Percentiles rank a stretch among this genome's conserved stretches.
phyloP scores from a whole-genome alignment of 2,888 invertebrate genomes.

The Drosophila longiperda region DNA sequence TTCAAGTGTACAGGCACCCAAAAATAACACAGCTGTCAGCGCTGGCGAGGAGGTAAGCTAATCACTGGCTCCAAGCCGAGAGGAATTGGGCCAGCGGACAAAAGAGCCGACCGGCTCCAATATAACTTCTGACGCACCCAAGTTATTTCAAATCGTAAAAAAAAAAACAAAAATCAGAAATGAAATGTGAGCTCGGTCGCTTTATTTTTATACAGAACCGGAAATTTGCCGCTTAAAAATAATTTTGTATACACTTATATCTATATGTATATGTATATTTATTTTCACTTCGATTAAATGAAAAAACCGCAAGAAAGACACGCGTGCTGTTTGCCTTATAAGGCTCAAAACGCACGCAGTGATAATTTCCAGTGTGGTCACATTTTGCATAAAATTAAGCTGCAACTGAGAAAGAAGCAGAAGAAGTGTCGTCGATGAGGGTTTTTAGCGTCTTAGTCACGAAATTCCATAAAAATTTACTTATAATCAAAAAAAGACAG shows the following conservation, averaged over 20 bases:
- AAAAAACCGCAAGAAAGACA: slow-evolving; percentile 68
- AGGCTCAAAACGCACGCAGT: slow-evolving; percentile 56
- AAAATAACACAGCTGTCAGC: slow-evolving; percentile 69
- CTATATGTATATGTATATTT: slow-evolving; percentile 14
- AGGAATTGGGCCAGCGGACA: slow-evolving; percentile 52
- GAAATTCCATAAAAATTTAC: slow-evolving; percentile 57
- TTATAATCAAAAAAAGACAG: slow-evolving; percentile 42
- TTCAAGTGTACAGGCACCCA: slow-evolving; percentile 49
- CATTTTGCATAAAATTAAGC: slow-evolving; percentile 71
- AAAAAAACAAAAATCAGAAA: neutral
- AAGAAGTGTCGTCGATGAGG: slow-evolving; percentile 35
- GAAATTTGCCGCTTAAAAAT: slow-evolving; percentile 66
- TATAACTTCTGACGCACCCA: slow-evolving; percentile 46
- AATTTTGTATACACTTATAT: slow-evolving; percentile 1
- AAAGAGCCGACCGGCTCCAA: slow-evolving; percentile 30
- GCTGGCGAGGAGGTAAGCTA: slow-evolving; percentile 64
- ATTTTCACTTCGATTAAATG: slow-evolving; percentile 79
- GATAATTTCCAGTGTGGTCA: slow-evolving; percentile 27
- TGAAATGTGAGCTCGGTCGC: slow-evolving; percentile 56
- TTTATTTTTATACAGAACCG: slow-evolving; percentile 72
- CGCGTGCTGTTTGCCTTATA: slow-evolving; percentile 63
- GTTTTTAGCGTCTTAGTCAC: slow-evolving; percentile 67
- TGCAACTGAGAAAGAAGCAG: slow-evolving; percentile 31
- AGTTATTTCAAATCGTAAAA: slow-evolving; percentile 18
- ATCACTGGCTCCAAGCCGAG: slow-evolving; percentile 10